phyloP scores from a whole-genome alignment of 1,140 invertebrate species.

The Goniozus legneri region DNA sequence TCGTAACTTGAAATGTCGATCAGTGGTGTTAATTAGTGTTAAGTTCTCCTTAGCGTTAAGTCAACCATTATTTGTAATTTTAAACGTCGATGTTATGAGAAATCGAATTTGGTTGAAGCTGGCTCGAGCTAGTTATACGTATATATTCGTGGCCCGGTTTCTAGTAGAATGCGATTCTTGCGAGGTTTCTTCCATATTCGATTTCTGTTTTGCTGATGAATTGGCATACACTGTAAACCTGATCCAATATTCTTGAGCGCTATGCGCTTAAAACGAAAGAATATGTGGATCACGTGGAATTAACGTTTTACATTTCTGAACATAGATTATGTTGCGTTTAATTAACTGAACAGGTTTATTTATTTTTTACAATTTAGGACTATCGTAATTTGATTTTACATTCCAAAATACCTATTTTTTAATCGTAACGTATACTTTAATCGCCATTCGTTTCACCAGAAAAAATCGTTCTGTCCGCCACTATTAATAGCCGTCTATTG shows the following conservation, averaged over 20 bases:
- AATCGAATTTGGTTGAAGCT: slow-evolving; percentile 23
- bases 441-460: no score
- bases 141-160: no score
- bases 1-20: no score
- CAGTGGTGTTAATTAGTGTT: slow-evolving; percentile 16
- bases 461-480: no score
- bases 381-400: slow-evolving; percentile 13
- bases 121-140: slow-evolving; percentile 3
- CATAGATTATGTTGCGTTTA: slow-evolving; percentile 4
- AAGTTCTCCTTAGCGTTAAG: no score
- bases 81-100: slow-evolving; percentile 3
- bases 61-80: slow-evolving; percentile 17
- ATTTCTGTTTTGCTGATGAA: no score
- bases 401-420: slow-evolving; percentile 7
- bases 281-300: slow-evolving; percentile 29
- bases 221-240: slow-evolving; percentile 24
- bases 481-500: no score
- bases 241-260: slow-evolving; percentile 27
- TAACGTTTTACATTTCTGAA: slow-evolving; percentile 13
- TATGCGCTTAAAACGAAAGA: slow-evolving; percentile 11
- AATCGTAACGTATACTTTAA: slow-evolving; percentile 3
- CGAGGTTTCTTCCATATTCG: no score
- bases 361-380: slow-evolving; percentile 2
- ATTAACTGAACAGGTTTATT: no score
- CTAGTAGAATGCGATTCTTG: no score